These are phyloP conservation scores for Xenus cinereus DNA, from an alignment of 2,113 vertebrate species.

Conservation along the genomic window DNA sequence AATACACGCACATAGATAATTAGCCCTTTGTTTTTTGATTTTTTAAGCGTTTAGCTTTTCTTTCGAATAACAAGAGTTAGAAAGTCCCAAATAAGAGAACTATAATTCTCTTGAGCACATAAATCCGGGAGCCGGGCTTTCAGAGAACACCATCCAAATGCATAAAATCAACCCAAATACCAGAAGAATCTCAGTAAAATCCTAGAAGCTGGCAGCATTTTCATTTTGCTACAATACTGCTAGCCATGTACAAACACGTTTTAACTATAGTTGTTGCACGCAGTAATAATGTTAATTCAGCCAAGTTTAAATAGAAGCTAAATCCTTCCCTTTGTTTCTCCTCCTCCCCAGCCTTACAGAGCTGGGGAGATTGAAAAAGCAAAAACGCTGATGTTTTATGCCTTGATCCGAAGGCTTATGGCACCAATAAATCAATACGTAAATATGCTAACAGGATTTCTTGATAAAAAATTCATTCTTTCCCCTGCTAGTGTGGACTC, in stretches of 20 bases:
- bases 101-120: not conserved
- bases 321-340: conserved; percentile 2
- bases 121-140: not conserved
- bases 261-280: not conserved
- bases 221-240: not conserved
- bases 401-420: not conserved
- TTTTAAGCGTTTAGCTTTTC: not conserved
- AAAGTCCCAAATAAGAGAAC: not conserved
- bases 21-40: not conserved
- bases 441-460: conserved; percentile 40
- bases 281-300: not conserved
- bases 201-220: not conserved
- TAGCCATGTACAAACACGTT: not conserved
- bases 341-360: not conserved
- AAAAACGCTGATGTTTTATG: not conserved
- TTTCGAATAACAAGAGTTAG: not conserved
- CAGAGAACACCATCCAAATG: not conserved
- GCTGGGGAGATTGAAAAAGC: not conserved
- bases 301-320: not conserved
- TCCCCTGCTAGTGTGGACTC: not conserved
- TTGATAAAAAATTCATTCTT: conserved; percentile 60
- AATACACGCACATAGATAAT: not conserved
- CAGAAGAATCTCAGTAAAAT: not conserved
- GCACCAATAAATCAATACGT: conserved; percentile 35
- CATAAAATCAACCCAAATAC: not conserved